Base-by-base conservation (phyloP, 2,888 invertebrate species). In the Lasioglossum morio region DNA sequence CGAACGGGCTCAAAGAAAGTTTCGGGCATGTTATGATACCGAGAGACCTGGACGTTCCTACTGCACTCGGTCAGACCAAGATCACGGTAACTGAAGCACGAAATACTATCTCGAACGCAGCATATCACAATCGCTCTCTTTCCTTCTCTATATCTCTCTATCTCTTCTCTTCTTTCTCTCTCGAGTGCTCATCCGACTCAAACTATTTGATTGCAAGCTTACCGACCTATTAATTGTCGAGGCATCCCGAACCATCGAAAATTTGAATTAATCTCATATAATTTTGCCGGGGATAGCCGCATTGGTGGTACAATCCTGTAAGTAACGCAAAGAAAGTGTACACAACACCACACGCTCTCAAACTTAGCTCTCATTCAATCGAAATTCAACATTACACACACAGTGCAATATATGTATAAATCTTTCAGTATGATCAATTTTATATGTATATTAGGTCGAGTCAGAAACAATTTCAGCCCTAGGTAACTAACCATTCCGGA, bases 261-360 rank as follows among this genome's bases (percentile, higher is more conserved):
- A n/a, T 16, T 79, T 72, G 72, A 72, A 85, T 85, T 79, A 79
- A 83, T 76, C 27, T 72, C 79, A 79, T 79, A 40, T 79, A 74
- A 85, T 86, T 86, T 85, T 80, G 72, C 57, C 60, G 63, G 93
- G 93, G 92, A 93, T 95, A 98, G 98, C 98, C 98, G 95, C 97
- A 98, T 94, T 98, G 98, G 98, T 98, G 98, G 98, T 98, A 98
- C 96, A 98, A 98, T 95, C 98, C 98, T 95, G 98, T 98, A 96
- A 98, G 98, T 98, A 96, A 94, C 37, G 70, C 72, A 81, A 69
- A n/a, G 30, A 66, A 34, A 74, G 66, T 60, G 74, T 77, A 76
- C 70, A 79, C 81, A 78, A 79, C 63, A 66, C 66, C 66, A 8
- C 23, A 66, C 34, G 1, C 16, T 2, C 63, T 30, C 30, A 63